Conservation (phyloP, 2,888 invertebrate species). For the Callyntrura guangdongensis region DNA sequence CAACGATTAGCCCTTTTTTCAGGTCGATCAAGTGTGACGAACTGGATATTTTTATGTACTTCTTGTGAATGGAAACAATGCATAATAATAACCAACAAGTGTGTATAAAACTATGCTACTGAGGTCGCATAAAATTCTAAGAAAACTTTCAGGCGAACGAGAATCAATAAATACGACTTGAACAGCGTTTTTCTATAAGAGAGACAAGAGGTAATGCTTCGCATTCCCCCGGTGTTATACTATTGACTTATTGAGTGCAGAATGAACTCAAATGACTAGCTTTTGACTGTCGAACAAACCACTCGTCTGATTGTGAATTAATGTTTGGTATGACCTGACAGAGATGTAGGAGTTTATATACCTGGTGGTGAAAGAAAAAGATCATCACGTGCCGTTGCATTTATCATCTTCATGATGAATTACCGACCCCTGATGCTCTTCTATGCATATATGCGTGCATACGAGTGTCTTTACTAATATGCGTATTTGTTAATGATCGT, state of each 20-base stretch:
- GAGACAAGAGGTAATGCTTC: conserved; percentile 6
- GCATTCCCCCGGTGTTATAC: conserved; percentile 17
- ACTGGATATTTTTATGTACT: conserved; percentile 44
- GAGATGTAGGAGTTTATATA: conserved; percentile 84
- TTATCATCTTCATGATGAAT: conserved; percentile 81
- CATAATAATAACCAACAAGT: neutral
- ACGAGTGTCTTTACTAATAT: conserved; percentile 40
- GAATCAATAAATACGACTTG: neutral
- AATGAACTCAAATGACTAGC: neutral
- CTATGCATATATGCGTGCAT: conserved; percentile 42
- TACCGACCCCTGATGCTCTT: conserved; percentile 45
- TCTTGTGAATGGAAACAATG: conserved; percentile 37
- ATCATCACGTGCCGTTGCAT: conserved; percentile 84
- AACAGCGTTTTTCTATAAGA: no score
- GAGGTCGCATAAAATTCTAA: conserved; percentile 19
- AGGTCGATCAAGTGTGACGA: conserved; percentile 50
- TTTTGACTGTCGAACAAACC: conserved; percentile 30
- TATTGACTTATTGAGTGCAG: conserved; percentile 17
- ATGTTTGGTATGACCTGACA: conserved; percentile 83
- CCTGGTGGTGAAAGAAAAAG: conserved; percentile 79
- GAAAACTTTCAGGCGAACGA: conserved; percentile 22
- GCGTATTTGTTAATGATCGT: conserved; percentile 67
- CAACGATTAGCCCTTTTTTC: conserved; percentile 35
- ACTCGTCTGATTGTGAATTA: conserved; percentile 81
- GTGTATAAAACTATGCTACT: neutral